These are phyloP conservation scores for Pithys albifrons DNA, from an alignment of 2,113 vertebrate species.

Conservation along the genomic window DNA sequence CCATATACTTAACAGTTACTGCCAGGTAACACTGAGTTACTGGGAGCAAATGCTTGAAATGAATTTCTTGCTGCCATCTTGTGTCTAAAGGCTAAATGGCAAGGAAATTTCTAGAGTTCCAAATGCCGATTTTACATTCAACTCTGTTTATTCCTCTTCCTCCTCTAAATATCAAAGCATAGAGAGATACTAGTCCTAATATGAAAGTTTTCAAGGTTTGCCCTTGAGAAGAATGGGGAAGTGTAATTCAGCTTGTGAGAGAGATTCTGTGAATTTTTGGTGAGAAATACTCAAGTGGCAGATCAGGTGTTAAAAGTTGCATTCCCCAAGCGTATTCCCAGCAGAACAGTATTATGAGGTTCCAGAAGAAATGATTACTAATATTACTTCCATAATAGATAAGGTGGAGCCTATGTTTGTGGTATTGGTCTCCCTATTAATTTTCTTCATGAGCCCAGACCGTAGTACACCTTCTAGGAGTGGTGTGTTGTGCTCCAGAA, in stretches of 20 bases:
- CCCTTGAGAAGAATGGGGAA: not conserved
- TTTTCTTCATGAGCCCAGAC: not conserved
- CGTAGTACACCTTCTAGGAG: not conserved
- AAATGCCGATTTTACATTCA: not conserved
- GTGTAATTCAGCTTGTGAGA: not conserved
- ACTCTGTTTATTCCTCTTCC: not conserved
- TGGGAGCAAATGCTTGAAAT: constrained; percentile 16
- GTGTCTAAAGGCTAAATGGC: constrained; percentile 61
- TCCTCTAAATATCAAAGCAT: not conserved
- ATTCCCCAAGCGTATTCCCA: not conserved
- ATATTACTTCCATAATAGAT: not conserved
- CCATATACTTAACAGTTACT: not conserved
- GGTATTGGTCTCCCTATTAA: not conserved
- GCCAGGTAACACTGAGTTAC: not conserved
- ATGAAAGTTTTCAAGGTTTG: not conserved
- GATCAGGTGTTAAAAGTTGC: not conserved
- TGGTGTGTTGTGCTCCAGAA: not conserved
- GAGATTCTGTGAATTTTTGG: not conserved
- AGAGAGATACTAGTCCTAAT: not conserved
- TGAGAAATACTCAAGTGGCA: not conserved
- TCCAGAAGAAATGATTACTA: not conserved
- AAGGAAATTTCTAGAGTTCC: constrained; percentile 59
- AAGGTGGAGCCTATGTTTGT: not conserved
- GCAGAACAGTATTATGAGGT: not conserved
- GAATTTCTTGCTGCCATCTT: constrained; percentile 73